Evolutionary conservation across 2,888 invertebrate genomes (phyloP).

Genomic region (Agonopterix alstromeriana): DNA sequence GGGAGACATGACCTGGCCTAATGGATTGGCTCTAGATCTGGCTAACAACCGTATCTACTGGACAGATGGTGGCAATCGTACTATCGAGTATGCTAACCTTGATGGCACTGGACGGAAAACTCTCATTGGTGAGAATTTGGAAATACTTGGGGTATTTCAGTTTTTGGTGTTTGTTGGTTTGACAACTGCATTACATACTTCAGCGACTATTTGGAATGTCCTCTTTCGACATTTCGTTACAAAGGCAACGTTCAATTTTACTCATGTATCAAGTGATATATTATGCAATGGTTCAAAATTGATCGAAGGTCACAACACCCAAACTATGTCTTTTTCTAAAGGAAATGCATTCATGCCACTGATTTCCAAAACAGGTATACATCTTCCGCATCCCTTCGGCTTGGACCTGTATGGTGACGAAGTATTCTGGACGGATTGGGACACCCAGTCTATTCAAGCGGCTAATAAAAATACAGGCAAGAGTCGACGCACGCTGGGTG

Average conservation of each 20-base stretch:
- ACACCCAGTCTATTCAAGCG: constrained; percentile 85
- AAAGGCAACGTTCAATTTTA: no score
- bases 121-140: constrained; percentile 74
- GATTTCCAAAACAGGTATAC: constrained; percentile 2
- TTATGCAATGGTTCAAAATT: no score
- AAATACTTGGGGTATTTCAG: background rate
- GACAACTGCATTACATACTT: no score
- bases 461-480: constrained; percentile 86
- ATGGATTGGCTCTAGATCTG: constrained; percentile 90
- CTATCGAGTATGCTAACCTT: constrained; percentile 87
- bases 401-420: constrained; percentile 85
- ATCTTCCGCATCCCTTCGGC: constrained; percentile 88
- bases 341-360: background rate
- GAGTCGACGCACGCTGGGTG: constrained; percentile 80
- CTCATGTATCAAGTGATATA: no score
- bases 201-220: no score
- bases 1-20: constrained; percentile 88
- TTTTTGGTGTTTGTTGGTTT: background rate
- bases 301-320: no score
- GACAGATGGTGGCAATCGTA: constrained; percentile 89
- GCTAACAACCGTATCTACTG: constrained; percentile 86
- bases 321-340: no score
- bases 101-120: constrained; percentile 84
- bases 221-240: no score
- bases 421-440: constrained; percentile 93